Base-by-base conservation (phyloP, 2,113 vertebrate species). In the Perca fluviatilis region DNA sequence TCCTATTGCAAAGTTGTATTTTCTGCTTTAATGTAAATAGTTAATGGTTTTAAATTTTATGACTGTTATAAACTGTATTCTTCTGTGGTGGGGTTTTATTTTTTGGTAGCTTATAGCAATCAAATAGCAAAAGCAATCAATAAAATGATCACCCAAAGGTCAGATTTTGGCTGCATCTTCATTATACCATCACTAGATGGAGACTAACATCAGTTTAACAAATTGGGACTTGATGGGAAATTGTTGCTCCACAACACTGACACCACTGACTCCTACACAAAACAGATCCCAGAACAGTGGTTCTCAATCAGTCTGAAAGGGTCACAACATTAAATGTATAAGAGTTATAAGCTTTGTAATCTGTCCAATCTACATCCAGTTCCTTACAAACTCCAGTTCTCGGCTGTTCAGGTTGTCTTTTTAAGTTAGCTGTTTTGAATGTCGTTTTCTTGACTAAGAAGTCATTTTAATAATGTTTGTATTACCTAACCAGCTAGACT, bases 181-280 rank as follows among this genome's bases (percentile, higher is more conserved):
- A n/a, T 40, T 53, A 14, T 14, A 1, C 13, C 46, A 53, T 64
- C 75, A 79, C 69, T 47, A 56, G 47, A 74, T 51, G 74, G 81
- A 60, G 74, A 63, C 79, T 12, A 51, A 58, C 15, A 21, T 57
- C 49, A 21, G 7, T 1, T 14, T 16, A 14, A 6, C 6, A 1
- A n/a, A 15, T 15, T 6, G 1, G 3, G 56, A 21, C 21, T 65
- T 11, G 3, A 19, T 12, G 14, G 6, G 2, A n/a, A 19, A 46
- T 5, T 54, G 11, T 19, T 49, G 13, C 43, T 36, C 18, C 18
- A 18, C 33, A 40, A 62, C 30, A 36, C 8, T 23, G 13, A 69
- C 33, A 40, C 40, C 2, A 40, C 40, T 40, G 40, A 40, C 40
- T 10, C 40, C 40, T 40, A 40, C 40, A 27, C 5, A 16, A 43